These are phyloP conservation scores for Pseudochirops cupreus DNA, from an alignment of 2,797 vertebrate genomes.

Conservation along the genomic window DNA sequence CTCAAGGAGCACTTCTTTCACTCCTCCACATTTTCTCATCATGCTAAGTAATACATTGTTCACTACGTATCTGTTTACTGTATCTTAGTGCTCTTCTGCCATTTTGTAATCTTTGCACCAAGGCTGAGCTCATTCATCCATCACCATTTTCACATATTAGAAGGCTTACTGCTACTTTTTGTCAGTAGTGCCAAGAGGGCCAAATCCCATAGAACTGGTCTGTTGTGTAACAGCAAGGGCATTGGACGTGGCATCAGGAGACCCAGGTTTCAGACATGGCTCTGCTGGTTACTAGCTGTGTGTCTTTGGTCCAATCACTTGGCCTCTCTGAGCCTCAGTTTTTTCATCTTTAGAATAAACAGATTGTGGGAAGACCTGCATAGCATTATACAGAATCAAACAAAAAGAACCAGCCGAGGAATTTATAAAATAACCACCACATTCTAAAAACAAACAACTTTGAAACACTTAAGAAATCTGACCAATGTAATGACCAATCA, in stretches of 20 bases:
- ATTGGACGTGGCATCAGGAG: neutral
- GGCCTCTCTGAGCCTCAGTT: neutral
- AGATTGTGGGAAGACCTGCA: neutral
- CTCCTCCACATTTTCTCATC: neutral
- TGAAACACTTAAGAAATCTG: neutral
- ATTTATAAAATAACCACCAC: neutral
- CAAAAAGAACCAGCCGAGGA: neutral
- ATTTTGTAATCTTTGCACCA: neutral
- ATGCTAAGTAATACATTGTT: neutral
- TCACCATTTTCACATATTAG: neutral
- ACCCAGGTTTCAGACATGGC: neutral
- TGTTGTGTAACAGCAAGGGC: neutral
- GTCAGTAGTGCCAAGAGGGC: neutral
- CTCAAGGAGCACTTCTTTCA: neutral
- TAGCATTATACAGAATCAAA: neutral
- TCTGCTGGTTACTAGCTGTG: neutral
- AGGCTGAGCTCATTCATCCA: neutral
- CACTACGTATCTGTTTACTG: neutral
- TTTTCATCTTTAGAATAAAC: neutral
- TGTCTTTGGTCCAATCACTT: neutral
- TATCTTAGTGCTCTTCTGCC: neutral
- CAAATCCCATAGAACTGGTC: neutral
- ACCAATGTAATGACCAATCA: neutral
- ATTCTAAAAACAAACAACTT: neutral
- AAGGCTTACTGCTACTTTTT: neutral